Base-by-base conservation (phyloP, 2,113 vertebrate species). In the Pluvianellus socialis region DNA sequence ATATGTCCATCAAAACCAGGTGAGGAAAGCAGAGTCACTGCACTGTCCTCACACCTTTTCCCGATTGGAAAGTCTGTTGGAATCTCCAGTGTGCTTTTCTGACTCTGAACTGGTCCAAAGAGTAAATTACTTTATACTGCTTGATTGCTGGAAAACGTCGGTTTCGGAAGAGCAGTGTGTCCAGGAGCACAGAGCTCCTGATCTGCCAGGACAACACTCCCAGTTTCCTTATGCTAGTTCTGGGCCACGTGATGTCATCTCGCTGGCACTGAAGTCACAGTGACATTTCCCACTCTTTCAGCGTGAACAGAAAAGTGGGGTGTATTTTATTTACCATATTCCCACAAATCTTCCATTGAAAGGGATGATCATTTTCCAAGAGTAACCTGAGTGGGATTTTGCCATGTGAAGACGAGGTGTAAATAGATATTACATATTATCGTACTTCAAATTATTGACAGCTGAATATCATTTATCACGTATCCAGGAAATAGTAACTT, bases 111-210 rank as follows among this genome's bases (percentile, higher is more conserved):
- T 56, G 33, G 47, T 33, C 18, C 20, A 27, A 65, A 47, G n/a
- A 61, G 18, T 21, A n/a, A 84, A 40, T 42, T 27, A 17, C 22
- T 80, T 59, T 47, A 19, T 44, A 2, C 4, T 59, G 47, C 63
- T 86, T 12, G 8, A 7, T 4, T 55, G 59, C 56, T 67, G n/a
- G 63, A 62, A 66, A 84, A 35, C 6, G 15, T 4, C 49, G 4
- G 9, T 8, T 55, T 28, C 0, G 2, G 75, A 30, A 8, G 4
- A 26, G 27, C 14, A 5, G 5, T 7, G 1, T 4, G 20, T 2
- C 42, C 3, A 40, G 62, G 63, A 75, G 23, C 68, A 83, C 44
- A 32, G 15, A 32, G 50, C 18, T 16, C 56, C 21, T 32, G 58
- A 5, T 2, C 9, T 0, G 17, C 28, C n/a, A n/a, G 58, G 47